Conservation (phyloP, 2,888 invertebrate species). For the Ganaspis brasiliensis region DNA sequence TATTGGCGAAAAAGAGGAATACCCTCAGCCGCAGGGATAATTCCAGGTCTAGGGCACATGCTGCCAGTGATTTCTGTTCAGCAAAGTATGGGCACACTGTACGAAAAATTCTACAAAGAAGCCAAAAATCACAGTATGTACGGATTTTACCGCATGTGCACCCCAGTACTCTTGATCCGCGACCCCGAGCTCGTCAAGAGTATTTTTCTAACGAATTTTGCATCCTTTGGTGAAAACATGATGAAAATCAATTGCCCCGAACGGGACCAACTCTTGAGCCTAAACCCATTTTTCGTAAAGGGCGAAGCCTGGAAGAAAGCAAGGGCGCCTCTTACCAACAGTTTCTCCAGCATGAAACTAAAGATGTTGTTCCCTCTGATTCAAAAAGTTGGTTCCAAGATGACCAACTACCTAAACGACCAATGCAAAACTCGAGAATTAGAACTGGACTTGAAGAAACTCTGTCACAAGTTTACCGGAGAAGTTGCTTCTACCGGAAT, state of each 20-base stretch:
- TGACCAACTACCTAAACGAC: conserved; percentile 58
- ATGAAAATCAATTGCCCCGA: not conserved
- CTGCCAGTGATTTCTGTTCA: too few relatives aligned
- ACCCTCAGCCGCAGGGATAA: too few relatives aligned
- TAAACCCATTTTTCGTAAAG: conserved; percentile 69
- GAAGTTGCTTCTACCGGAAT: conserved; percentile 68
- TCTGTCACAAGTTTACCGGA: conserved; percentile 65
- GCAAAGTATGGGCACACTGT: conserved; percentile 25
- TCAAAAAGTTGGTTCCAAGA: conserved; percentile 59
- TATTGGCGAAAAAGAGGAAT: not conserved
- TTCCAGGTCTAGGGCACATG: too few relatives aligned
- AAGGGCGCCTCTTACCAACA: conserved; percentile 52
- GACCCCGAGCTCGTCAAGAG: conserved; percentile 67
- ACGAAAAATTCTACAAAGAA: conserved; percentile 49
- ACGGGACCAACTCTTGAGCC: conserved; percentile 57
- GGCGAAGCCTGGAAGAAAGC: conserved; percentile 66
- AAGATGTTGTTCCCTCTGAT: conserved; percentile 65
- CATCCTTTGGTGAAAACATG: conserved; percentile 66
- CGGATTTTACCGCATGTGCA: conserved; percentile 64
- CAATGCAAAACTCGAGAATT: conserved; percentile 34
- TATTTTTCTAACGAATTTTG: conserved; percentile 67
- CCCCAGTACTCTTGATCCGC: conserved; percentile 63
- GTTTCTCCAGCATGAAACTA: conserved; percentile 63
- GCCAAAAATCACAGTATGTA: conserved; percentile 57
- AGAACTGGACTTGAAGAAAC: conserved; percentile 64